Conservation (phyloP, 92 coral and sea anemone genomes). For the Porites rus region DNA sequence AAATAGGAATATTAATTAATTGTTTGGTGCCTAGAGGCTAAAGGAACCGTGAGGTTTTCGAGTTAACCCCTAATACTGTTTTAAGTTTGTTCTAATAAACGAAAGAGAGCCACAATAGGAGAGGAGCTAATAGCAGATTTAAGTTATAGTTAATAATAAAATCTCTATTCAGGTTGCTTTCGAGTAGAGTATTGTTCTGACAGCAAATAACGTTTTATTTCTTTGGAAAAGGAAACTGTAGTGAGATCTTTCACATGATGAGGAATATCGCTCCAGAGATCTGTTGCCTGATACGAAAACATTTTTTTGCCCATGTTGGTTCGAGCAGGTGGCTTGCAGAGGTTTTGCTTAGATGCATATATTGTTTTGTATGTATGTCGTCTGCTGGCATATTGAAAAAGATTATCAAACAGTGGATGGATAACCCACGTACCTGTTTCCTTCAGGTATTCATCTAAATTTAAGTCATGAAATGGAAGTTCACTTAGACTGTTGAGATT, state of each 20-base stretch:
- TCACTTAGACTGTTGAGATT: not conserved
- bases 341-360: not conserved
- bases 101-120: no score
- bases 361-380: slow-evolving; percentile 1
- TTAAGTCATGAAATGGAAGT: not conserved
- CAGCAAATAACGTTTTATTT: not conserved
- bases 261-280: slow-evolving; percentile 8
- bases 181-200: not conserved
- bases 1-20: no score
- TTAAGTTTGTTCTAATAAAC: no score
- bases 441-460: not conserved
- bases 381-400: slow-evolving; percentile 1
- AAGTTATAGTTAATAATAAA: no score
- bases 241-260: not conserved
- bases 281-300: not conserved
- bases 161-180: not conserved
- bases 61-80: no score
- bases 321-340: not conserved
- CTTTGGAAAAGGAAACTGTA: not conserved
- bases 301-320: not conserved
- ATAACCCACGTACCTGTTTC: not conserved
- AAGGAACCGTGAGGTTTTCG: no score
- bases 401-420: not conserved
- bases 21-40: no score
- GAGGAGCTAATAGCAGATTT: no score